Evolutionary conservation across 2,113 vertebrate genomes (phyloP).

Genomic region (Sylvicapra grimmia): DNA sequence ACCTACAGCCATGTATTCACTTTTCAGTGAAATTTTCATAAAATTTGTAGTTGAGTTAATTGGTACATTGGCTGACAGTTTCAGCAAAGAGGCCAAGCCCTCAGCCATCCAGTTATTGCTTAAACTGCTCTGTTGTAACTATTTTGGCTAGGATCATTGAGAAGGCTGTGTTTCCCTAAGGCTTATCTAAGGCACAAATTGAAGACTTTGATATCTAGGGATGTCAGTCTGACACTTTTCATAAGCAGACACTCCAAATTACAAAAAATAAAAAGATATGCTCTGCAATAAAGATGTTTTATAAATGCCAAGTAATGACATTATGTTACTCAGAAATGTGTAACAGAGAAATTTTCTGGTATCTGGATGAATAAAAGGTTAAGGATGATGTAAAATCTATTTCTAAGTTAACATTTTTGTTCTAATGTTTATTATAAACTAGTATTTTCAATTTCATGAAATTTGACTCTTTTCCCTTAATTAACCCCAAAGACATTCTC

Average conservation of each 20-base stretch:
- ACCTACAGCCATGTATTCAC: slow-evolving; percentile 23
- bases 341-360: background rate
- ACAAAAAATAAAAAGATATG: background rate
- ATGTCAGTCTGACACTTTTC: slow-evolving; percentile 50
- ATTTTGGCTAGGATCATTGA: slow-evolving; percentile 9
- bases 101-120: slow-evolving; percentile 37
- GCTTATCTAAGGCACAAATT: background rate
- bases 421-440: background rate
- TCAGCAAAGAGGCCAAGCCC: slow-evolving; percentile 51
- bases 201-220: slow-evolving; percentile 48
- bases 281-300: background rate
- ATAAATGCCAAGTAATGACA: background rate
- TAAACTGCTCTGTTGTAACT: slow-evolving; percentile 29
- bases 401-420: background rate
- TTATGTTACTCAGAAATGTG: background rate
- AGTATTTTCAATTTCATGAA: background rate
- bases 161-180: slow-evolving; percentile 30
- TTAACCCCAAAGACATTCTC: background rate
- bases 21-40: slow-evolving; percentile 50
- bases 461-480: background rate
- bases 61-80: slow-evolving; percentile 62
- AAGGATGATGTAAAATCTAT: background rate
- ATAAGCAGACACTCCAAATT: slow-evolving; percentile 37
- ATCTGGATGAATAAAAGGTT: background rate
- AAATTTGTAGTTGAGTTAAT: slow-evolving; percentile 63